These are phyloP conservation scores for Heloderma charlesbogerti DNA, from an alignment of 2,113 vertebrate genomes.

Conservation along the genomic window DNA sequence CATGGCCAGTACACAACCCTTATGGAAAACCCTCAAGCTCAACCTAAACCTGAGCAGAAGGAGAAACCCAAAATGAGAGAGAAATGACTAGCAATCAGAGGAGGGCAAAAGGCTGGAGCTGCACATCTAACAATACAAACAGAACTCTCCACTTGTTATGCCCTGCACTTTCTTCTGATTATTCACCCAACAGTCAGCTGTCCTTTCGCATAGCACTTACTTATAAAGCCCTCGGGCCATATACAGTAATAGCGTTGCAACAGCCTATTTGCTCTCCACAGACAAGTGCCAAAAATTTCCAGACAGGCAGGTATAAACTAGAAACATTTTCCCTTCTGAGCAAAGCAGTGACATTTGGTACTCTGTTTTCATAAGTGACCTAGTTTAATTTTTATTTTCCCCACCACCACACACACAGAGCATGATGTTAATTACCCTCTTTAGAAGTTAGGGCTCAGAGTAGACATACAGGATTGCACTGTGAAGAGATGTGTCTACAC, in stretches of 20 bases:
- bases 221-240: conserved; percentile 40
- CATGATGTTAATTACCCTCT: background rate
- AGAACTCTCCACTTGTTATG: conserved; percentile 45
- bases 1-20: conserved; percentile 7
- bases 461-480: background rate
- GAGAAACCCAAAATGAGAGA: background rate
- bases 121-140: conserved; percentile 44
- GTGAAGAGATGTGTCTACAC: background rate
- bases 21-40: background rate
- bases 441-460: background rate
- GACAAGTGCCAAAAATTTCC: conserved; percentile 10
- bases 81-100: background rate
- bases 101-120: background rate
- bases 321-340: conserved; percentile 1
- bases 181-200: conserved; percentile 45
- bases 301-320: conserved; percentile 32
- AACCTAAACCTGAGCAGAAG: background rate
- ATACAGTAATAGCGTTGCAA: conserved; percentile 57
- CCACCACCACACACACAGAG: background rate
- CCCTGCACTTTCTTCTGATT: conserved; percentile 29
- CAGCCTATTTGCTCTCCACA: conserved; percentile 41
- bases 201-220: conserved; percentile 38
- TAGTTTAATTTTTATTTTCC: background rate
- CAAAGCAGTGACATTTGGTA: background rate
- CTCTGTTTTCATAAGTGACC: background rate